Evolutionary conservation across 2,797 vertebrate genomes (phyloP).

Genomic region (Falco columbarius): DNA sequence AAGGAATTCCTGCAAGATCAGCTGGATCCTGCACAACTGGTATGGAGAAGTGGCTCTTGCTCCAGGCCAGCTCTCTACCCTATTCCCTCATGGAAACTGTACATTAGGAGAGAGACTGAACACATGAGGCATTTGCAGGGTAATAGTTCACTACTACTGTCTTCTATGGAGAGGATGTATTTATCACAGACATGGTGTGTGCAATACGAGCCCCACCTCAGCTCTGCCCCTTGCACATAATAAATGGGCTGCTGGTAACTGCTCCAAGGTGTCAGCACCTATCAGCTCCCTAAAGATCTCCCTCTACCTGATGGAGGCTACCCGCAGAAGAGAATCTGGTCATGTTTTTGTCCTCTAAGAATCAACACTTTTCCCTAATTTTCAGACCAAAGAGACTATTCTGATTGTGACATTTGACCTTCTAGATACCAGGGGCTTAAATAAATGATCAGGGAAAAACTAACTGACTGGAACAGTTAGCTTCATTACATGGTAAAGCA

Average conservation of each 20-base stretch:
- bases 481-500: not conserved
- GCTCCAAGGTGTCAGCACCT: not conserved
- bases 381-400: not conserved
- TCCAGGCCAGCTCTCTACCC: not conserved
- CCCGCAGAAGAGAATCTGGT: not conserved
- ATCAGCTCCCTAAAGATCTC: not conserved
- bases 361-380: not conserved
- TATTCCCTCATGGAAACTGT: not conserved
- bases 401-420: not conserved
- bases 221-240: not conserved
- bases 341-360: fast-evolving
- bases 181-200: not conserved
- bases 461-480: not conserved
- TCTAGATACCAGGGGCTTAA: not conserved
- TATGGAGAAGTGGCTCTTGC: not conserved
- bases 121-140: not conserved
- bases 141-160: not conserved
- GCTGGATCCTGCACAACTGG: not conserved
- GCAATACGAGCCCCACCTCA: not conserved
- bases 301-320: not conserved
- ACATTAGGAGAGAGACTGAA: not conserved
- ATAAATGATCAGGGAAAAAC: not conserved
- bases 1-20: not conserved
- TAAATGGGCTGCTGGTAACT: not conserved
- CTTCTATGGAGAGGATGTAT: not conserved